Evolutionary conservation across 2,797 vertebrate genomes (phyloP).

Genomic region (Danio albolineatus): DNA sequence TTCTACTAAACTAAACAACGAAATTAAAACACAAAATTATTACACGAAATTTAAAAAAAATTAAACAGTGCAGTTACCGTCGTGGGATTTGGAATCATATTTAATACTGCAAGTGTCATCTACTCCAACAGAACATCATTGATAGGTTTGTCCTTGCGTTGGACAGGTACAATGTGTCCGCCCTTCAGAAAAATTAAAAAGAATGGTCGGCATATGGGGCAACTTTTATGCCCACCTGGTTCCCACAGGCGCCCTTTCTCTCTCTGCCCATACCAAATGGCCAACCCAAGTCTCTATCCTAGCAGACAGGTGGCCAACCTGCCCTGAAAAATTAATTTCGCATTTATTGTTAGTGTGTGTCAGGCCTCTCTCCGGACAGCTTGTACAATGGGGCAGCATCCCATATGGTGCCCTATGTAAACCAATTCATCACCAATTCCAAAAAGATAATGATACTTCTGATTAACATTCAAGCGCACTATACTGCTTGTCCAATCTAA

Average conservation of each 20-base stretch:
- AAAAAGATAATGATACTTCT: conserved; percentile 29
- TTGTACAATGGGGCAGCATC: conserved; percentile 32
- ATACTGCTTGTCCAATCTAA: background rate
- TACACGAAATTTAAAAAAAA: no score
- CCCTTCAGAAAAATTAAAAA: conserved; percentile 48
- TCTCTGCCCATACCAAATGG: conserved; percentile 63
- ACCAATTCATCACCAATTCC: conserved; percentile 53
- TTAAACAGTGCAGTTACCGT: no score
- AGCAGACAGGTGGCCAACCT: conserved; percentile 73
- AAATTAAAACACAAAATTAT: no score
- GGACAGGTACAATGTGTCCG: conserved; percentile 49
- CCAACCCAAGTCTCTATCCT: conserved; percentile 62
- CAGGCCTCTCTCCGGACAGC: conserved; percentile 60
- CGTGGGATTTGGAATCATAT: no score
- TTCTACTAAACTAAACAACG: no score
- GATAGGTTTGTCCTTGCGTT: conserved; percentile 51
- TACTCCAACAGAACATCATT: conserved; percentile 27
- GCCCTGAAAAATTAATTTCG: conserved; percentile 67
- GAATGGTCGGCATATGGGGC: conserved; percentile 68
- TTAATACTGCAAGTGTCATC: background rate
- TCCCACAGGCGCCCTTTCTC: conserved; percentile 60
- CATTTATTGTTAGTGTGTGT: conserved; percentile 68
- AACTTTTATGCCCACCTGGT: conserved; percentile 70
- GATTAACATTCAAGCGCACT: conserved; percentile 26
- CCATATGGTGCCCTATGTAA: conserved; percentile 59